Base-by-base conservation (phyloP, 64 coral and sea anemone species). In the Dendronephthya gigantea region DNA sequence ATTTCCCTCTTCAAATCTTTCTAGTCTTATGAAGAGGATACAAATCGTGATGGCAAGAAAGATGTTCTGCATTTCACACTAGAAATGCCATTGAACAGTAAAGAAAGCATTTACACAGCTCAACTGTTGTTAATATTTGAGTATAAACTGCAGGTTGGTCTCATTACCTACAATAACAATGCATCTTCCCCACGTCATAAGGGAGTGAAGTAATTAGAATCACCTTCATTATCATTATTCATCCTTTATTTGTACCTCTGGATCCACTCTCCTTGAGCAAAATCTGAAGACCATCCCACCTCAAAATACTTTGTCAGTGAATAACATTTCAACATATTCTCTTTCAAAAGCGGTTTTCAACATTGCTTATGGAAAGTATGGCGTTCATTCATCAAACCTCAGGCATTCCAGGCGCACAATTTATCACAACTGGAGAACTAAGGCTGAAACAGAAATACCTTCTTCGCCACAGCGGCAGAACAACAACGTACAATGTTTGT, bases 11-110 rank as follows among this genome's bases (percentile, higher is more conserved):
- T n/a, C n/a, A n/a, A n/a, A n/a, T n/a, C 82, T 68, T 83, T n/a
- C 23, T 88, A 97, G 94, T 97, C 94, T 47, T 93, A 89, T 89
- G 94, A 97, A 84, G 92, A 88, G 34, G 94, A 97, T 59, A 86
- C 1, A 8, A 97, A 97, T 55, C 28, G 88, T 58, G 94, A 97
- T 91, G 94, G 94, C 41, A 97, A 93, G 30, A 86, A 93, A 69
- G 94, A 97, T 84, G 87, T 84, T 39, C 79, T 97, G 29, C 89
- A 97, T 50, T 97, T 97, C 59, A 90, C 82, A 13, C 84, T 97
- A 13, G 72, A 90, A 43, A 69, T 91, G 17, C 94, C 94, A 31
- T 81, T 97, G 14, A 85, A 72, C 35, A 88, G 91, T 62, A 68
- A 89, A 68, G 94, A 97, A 68, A 84, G 62, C 68, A 91, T 97